Evolutionary conservation across 2,113 vertebrate genomes (phyloP), one percentile per base, ranked within the genome.

Genomic region (Myotis yumanensis): DNA sequence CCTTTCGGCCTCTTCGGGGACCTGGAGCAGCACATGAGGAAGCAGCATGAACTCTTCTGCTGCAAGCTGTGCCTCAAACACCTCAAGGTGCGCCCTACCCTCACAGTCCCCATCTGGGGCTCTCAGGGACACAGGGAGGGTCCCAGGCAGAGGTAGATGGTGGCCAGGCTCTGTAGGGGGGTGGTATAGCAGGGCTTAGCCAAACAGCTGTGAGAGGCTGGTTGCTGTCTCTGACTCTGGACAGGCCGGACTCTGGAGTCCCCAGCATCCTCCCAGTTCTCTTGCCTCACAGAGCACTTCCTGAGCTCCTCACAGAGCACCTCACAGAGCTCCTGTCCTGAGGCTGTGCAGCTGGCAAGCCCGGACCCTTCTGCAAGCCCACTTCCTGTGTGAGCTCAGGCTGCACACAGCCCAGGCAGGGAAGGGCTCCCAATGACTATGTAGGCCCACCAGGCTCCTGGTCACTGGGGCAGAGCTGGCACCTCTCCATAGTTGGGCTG

Each of bases 11-110:
- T 98, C 96, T 99, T 99, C 88, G 99, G 99, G 82, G 99, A 99
- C 92, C 98, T 99, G 95, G 99, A 99, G n/a, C 99, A 99, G 79
- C 99, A 99, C 97, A 99, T 99, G 99, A 98, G 99, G 96, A 99
- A 99, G 97, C 99, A 99, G 94, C 99, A 99, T 0, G 99, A 99
- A 84, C 98, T 99, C 64, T 99, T 99, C 98, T 99, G 99, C 96
- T 99, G 99, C 96, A 99, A 99, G 76, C 98, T 99, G 72, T 99
- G 99, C 95, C 98, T 99, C 54, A 99, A 99, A 90, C 99, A 99
- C 97, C 98, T 99, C 5, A 99, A 99, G 99, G 99, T 99, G 98
- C 82, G 95, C 46, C 30, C 25, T 35, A 10, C 25, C 17, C 15
- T 16, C 35, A 43, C 12, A n/a, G 48, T 18, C n/a, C 12, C 85